phyloP scores from a whole-genome alignment of 92 coral and sea anemone genomes.

The Porites cylindrica region DNA sequence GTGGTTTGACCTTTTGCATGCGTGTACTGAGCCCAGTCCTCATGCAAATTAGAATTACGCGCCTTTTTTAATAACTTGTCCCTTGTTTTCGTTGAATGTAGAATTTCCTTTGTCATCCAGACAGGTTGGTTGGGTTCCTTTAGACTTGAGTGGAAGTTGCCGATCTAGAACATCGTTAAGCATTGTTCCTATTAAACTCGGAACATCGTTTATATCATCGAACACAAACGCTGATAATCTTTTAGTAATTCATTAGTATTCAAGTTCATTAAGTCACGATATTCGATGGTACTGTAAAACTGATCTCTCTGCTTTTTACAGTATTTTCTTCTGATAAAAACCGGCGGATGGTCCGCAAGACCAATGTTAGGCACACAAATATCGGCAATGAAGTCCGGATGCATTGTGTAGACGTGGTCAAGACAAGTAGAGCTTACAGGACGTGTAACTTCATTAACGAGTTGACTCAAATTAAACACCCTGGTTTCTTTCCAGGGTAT shows the following conservation, averaged over 20 bases:
- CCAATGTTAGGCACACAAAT: constrained; percentile 48
- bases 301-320: too few species aligned
- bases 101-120: constrained; percentile 36
- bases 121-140: constrained; percentile 40
- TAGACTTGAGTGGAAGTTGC: constrained; percentile 36
- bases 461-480: too few species aligned
- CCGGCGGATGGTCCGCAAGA: constrained; percentile 52
- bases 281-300: background rate
- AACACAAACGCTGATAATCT: background rate
- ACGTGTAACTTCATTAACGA: background rate
- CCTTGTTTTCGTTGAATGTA: constrained; percentile 34
- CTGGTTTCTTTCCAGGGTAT: too few species aligned
- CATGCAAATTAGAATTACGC: background rate
- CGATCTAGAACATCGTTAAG: background rate
- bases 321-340: constrained; percentile 14
- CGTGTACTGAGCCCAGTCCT: background rate
- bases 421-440: constrained; percentile 5
- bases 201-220: background rate
- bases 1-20: background rate
- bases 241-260: background rate
- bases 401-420: constrained; percentile 1
- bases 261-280: constrained; percentile 45
- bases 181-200: background rate
- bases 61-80: constrained; percentile 29
- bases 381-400: background rate